A percentile compares a stretch with the other conserved stretches of the same genome.
Evolutionary conservation across 2,113 vertebrate genomes (phyloP).

Genomic region (Semicossyphus pulcher): DNA sequence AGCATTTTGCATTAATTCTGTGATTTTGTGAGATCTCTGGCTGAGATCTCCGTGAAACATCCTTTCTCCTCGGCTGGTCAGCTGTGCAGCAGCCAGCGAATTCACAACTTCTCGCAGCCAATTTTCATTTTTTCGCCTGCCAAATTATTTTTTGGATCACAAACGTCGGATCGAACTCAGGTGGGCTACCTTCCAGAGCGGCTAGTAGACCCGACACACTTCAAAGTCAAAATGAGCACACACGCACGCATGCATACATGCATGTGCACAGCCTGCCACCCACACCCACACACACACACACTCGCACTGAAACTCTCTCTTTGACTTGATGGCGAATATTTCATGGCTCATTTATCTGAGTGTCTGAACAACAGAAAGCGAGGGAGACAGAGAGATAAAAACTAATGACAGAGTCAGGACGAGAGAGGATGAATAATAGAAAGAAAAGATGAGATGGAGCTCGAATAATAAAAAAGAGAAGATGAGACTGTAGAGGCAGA

Average conservation of each 20-base stretch:
- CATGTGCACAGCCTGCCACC: slow-evolving; percentile 2
- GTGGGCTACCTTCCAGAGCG: slow-evolving; percentile 58
- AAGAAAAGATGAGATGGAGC: slow-evolving; percentile 66
- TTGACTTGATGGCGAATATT: slow-evolving; percentile 70
- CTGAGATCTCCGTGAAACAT: slow-evolving; percentile 32
- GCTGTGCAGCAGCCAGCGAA: slow-evolving; percentile 31
- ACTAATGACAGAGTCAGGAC: slow-evolving; percentile 64
- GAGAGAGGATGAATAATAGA: slow-evolving; percentile 70
- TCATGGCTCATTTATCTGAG: slow-evolving; percentile 75
- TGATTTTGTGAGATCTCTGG: slow-evolving; percentile 30
- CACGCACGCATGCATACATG: slow-evolving; percentile 4
- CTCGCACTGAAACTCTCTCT: slow-evolving; percentile 26
- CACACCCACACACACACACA: slow-evolving; percentile 2
- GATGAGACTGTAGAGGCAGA: slow-evolving; percentile 54
- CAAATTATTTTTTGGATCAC: slow-evolving; percentile 56
- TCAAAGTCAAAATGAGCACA: slow-evolving; percentile 47
- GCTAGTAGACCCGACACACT: slow-evolving; percentile 47
- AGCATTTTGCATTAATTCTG: background rate
- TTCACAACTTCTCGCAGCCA: slow-evolving; percentile 49
- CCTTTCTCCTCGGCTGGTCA: slow-evolving; percentile 45
- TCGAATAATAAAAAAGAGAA: slow-evolving; percentile 59
- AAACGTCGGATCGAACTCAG: slow-evolving; percentile 48
- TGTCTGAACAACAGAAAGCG: slow-evolving; percentile 67
- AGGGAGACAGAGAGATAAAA: slow-evolving; percentile 72
- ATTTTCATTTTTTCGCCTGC: slow-evolving; percentile 43